Evolutionary conservation across 30 jellyfish, hydroid and myxozoan genomes (phyloP).

Genomic region (Aurelia aurita complex sp. Pacific): DNA sequence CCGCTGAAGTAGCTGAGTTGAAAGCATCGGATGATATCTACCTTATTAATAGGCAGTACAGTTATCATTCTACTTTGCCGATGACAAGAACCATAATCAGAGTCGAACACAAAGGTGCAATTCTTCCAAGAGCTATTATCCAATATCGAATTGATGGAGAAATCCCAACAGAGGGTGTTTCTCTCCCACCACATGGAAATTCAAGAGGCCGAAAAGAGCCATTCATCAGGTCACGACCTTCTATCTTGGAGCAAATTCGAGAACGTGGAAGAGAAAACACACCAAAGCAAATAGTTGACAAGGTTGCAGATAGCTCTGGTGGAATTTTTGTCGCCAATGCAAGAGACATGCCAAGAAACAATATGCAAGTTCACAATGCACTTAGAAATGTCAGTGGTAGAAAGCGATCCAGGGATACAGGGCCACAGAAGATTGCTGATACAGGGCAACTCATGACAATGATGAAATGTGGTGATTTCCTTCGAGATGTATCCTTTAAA

Average conservation of each 20-base stretch:
- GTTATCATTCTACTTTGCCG: constrained; percentile 21
- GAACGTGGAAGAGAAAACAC: constrained; percentile 17
- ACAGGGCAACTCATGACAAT: constrained; percentile 8
- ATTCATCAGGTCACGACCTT: constrained; percentile 5
- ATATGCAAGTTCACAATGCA: constrained; percentile 20
- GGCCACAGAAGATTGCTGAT: constrained; percentile 9
- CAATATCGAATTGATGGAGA: constrained; percentile 13
- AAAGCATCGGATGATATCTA: constrained; percentile 18
- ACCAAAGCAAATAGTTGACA: constrained; percentile 2
- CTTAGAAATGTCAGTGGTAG: constrained; percentile 10
- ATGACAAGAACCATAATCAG: constrained; percentile 10
- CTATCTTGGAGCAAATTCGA: background rate
- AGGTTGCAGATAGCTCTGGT: constrained; percentile 13
- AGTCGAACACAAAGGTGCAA: background rate
- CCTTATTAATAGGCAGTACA: constrained; percentile 14
- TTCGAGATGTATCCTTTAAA: constrained; percentile 18
- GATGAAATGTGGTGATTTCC: constrained; percentile 17
- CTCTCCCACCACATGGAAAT: constrained; percentile 22
- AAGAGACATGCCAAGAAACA: constrained; percentile 21
- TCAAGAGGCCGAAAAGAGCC: constrained; percentile 12
- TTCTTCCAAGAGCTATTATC: background rate
- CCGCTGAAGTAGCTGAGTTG: constrained; percentile 13
- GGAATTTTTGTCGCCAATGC: background rate
- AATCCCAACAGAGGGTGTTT: constrained; percentile 2
- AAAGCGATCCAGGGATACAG: constrained; percentile 12